These are phyloP conservation scores for Anableps anableps DNA, from an alignment of 2,797 vertebrate species.

Conservation along the genomic window DNA sequence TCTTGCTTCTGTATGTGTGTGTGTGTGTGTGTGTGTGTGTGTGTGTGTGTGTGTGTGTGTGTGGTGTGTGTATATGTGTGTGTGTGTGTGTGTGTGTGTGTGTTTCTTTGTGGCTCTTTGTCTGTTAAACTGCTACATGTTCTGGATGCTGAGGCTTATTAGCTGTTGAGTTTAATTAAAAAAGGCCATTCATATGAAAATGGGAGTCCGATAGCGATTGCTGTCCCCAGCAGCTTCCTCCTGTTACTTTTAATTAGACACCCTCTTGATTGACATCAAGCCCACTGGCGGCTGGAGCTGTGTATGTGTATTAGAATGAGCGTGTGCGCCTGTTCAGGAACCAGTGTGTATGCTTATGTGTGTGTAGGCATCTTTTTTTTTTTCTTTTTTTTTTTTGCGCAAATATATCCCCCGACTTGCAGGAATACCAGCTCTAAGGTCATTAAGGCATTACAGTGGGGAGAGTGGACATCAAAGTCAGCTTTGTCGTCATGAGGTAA, in stretches of 20 bases:
- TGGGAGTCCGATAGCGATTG: slow-evolving; percentile 86
- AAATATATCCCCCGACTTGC: slow-evolving; percentile 42
- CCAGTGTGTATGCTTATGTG: slow-evolving; percentile 16
- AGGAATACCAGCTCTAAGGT: slow-evolving; percentile 72
- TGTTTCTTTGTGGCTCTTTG: slow-evolving; percentile 80
- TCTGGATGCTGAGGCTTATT: slow-evolving; percentile 88
- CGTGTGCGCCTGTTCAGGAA: slow-evolving; percentile 23
- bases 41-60: slow-evolving; percentile 59
- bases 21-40: slow-evolving; percentile 54
- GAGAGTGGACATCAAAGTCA: slow-evolving; percentile 76
- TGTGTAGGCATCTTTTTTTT: slow-evolving; percentile 32
- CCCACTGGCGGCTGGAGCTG: slow-evolving; percentile 67
- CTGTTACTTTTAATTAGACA: slow-evolving; percentile 89
- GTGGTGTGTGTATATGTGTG: slow-evolving; percentile 44
- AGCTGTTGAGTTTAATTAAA: slow-evolving; percentile 90
- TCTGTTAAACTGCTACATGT: slow-evolving; percentile 86
- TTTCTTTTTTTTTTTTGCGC: slow-evolving; percentile 20
- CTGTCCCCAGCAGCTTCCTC: slow-evolving; percentile 86
- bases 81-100: slow-evolving; percentile 54
- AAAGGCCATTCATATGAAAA: slow-evolving; percentile 91
- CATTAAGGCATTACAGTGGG: slow-evolving; percentile 67
- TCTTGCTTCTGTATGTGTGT: slow-evolving; percentile 50
- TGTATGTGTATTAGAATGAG: slow-evolving; percentile 22
- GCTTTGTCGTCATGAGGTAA: slow-evolving; percentile 82
- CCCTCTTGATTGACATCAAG: slow-evolving; percentile 85